These are phyloP conservation scores for Passer montanus DNA, from an alignment of 2,113 vertebrate species.

Conservation along the genomic window DNA sequence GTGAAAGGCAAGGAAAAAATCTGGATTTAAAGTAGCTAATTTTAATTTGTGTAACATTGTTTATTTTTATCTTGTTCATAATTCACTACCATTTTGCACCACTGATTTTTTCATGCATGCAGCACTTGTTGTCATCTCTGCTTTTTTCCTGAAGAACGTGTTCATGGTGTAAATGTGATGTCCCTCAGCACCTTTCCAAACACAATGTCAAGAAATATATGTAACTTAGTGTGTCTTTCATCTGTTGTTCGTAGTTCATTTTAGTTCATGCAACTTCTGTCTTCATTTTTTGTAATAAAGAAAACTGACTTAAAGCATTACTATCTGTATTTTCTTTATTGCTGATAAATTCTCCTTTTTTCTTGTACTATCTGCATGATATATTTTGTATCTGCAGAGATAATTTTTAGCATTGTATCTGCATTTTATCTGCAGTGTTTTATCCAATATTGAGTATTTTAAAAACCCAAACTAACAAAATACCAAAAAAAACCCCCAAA, in stretches of 20 bases:
- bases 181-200: constrained; percentile 42
- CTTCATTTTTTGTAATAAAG: constrained; percentile 77
- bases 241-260: constrained; percentile 60
- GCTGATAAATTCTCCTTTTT: constrained; percentile 23
- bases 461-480: neutral
- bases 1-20: neutral
- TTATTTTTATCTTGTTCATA: neutral
- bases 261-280: constrained; percentile 58
- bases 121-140: constrained; percentile 45
- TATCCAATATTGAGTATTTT: neutral
- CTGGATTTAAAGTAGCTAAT: neutral
- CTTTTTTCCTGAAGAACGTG: neutral
- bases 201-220: constrained; percentile 58
- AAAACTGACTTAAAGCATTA: constrained; percentile 69
- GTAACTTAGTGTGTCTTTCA: constrained; percentile 62
- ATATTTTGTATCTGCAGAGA: neutral
- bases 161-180: constrained; percentile 41
- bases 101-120: neutral
- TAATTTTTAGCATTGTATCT: neutral
- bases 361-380: neutral
- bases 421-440: neutral
- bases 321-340: constrained; percentile 75
- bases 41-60: neutral
- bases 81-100: neutral
- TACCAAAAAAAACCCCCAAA: too few relatives aligned